Conservation (phyloP, 2,888 invertebrate genomes). For the Eristalis pertinax region DNA sequence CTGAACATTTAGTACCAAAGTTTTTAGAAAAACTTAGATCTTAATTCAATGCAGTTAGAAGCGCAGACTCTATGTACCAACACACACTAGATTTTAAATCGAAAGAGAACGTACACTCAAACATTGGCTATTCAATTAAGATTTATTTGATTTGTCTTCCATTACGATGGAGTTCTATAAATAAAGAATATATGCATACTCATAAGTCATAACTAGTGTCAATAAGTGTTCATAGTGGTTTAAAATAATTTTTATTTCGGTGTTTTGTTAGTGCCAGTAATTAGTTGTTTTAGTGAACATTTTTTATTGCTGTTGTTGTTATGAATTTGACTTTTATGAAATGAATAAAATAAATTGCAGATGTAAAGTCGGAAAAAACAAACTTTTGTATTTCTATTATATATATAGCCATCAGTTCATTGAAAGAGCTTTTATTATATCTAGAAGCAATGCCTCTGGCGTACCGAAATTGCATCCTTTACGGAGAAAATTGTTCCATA, state of each 20-base stretch:
- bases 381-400: too few species aligned
- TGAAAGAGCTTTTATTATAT: too few species aligned
- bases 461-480: too few species aligned
- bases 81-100: too few species aligned
- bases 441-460: too few species aligned
- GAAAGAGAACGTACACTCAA: neutral
- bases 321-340: neutral
- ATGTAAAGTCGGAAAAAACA: neutral
- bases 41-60: constrained; percentile 48
- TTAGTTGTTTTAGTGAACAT: neutral
- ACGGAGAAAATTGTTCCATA: too few species aligned
- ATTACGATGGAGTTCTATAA: constrained; percentile 11
- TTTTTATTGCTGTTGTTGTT: neutral
- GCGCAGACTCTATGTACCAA: neutral
- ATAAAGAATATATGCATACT: constrained; percentile 2
- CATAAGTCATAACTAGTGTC: neutral
- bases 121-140: neutral
- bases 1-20: constrained; percentile 80
- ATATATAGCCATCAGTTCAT: neutral
- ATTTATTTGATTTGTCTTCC: constrained; percentile 48
- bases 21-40: constrained; percentile 79
- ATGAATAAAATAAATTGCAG: neutral
- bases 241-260: neutral
- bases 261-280: neutral
- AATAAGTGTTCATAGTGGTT: neutral